Evolutionary conservation across 2,888 invertebrate genomes (phyloP).

Genomic region (Unio delphinus): DNA sequence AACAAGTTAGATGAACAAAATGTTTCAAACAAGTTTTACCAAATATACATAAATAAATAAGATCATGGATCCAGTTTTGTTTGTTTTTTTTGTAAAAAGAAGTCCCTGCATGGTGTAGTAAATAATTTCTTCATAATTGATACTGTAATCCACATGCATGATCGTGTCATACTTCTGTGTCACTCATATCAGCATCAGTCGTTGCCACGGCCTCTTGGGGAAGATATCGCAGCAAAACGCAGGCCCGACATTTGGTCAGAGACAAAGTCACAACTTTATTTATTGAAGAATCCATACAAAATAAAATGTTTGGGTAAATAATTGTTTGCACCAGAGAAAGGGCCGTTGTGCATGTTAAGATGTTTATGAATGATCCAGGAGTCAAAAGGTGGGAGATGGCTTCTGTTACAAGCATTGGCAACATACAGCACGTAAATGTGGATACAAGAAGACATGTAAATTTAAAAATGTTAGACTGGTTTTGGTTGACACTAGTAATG

Average conservation of each 20-base stretch:
- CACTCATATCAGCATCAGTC: constrained; percentile 36
- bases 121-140: too few relatives aligned
- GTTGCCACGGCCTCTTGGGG: constrained; percentile 38
- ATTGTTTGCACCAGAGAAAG: constrained; percentile 58
- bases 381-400: constrained; percentile 40
- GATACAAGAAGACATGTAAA: constrained; percentile 46
- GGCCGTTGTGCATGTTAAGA: constrained; percentile 54
- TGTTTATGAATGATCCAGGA: constrained; percentile 49
- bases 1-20: too few relatives aligned
- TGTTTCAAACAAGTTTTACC: too few relatives aligned
- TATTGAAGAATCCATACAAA: constrained; percentile 52
- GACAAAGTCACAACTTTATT: constrained; percentile 47
- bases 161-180: constrained; percentile 38
- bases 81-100: too few relatives aligned
- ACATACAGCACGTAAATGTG: constrained; percentile 52
- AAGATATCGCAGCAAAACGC: constrained; percentile 31
- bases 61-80: too few relatives aligned
- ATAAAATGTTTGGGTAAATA: constrained; percentile 59
- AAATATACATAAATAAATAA: too few relatives aligned
- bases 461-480: constrained; percentile 32
- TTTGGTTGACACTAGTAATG: constrained; percentile 12
- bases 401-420: constrained; percentile 58
- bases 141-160: constrained; percentile 11
- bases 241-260: constrained; percentile 25
- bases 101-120: too few relatives aligned